Base-by-base conservation (phyloP, 64 coral and sea anemone genomes). In the Acropora tenuis region DNA sequence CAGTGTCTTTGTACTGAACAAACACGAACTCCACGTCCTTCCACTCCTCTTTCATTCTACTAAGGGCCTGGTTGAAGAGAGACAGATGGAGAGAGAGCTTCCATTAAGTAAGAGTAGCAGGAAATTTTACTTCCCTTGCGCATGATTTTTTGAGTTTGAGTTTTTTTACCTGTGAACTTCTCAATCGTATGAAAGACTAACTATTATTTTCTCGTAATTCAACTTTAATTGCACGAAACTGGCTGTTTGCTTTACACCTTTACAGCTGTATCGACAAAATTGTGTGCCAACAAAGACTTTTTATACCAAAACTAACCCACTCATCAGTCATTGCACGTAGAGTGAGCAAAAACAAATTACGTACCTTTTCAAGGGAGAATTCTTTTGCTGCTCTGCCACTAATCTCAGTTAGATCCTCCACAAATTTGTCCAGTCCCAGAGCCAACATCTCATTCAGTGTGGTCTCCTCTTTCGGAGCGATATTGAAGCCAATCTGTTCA, bases 1-100 rank as follows among this genome's bases (percentile, higher is more conserved):
- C 96, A 9, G 96, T 98, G 90, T 98, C 96, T 88, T 92, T 90
- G 87, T 98, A 98, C 43, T 95, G 90, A 48, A 98, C 94, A 95
- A 98, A 98, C 1, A 92, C 88, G 78, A 98, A 98, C 20, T 98
- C 93, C 10, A 98, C 82, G 48, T 91, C 93, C 41, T 84, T 81
- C 96, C 96, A 98, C 41, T 98, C 96, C 40, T 47, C 73, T 11
- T 83, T 88, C 96, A 98, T 98, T 73, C 93, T 95, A 43, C 78
- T 73, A 41, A 98, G 81, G 50, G 96, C 96, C 96, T 98, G 19
- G 17, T 52, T 4, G 4, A 12, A 53, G 16, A 80, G 52, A 75
- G 16, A 47, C 8, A 74, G 19, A 76, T 4, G 52, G 52, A 55
- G 52, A 8, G 8, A 63, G 60, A 15, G 60, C 3, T 63, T 63